These are phyloP conservation scores for Sylvilagus floridanus DNA, from an alignment of 2,797 vertebrate genomes.

Conservation along the genomic window DNA sequence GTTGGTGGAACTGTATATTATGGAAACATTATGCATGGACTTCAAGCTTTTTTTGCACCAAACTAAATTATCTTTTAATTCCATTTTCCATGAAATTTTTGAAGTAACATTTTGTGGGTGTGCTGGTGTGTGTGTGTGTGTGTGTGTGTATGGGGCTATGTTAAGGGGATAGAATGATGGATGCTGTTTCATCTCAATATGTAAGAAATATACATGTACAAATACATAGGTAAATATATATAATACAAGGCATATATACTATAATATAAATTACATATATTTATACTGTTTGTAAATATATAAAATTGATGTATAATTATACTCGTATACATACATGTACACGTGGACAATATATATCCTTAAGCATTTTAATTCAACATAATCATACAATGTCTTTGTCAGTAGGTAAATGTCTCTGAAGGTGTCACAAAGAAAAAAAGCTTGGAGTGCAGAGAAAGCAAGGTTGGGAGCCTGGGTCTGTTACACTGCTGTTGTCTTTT, in stretches of 20 bases:
- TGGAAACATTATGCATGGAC: no score
- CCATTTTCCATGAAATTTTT: no score
- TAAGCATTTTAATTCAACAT: not conserved
- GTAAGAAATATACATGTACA: not conserved
- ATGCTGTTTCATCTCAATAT: not conserved
- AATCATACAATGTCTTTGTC: not conserved
- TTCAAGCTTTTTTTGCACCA: no score
- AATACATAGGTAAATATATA: no score
- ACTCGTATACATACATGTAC: no score
- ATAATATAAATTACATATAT: not conserved
- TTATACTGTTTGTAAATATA: not conserved
- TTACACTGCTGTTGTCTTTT: not conserved
- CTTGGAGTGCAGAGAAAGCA: not conserved
- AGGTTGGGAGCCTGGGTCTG: not conserved
- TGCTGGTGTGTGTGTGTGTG: no score
- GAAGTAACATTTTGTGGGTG: no score
- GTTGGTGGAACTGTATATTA: no score
- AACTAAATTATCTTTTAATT: no score
- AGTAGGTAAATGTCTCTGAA: not conserved
- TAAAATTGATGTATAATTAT: not conserved
- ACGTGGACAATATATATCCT: not conserved
- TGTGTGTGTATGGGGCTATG: not conserved
- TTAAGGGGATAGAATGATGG: not conserved
- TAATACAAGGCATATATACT: not conserved
- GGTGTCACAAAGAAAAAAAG: not conserved